These are phyloP conservation scores for Neodiprion lecontei DNA, from an alignment of 1,140 invertebrate genomes.

Conservation along the genomic window DNA sequence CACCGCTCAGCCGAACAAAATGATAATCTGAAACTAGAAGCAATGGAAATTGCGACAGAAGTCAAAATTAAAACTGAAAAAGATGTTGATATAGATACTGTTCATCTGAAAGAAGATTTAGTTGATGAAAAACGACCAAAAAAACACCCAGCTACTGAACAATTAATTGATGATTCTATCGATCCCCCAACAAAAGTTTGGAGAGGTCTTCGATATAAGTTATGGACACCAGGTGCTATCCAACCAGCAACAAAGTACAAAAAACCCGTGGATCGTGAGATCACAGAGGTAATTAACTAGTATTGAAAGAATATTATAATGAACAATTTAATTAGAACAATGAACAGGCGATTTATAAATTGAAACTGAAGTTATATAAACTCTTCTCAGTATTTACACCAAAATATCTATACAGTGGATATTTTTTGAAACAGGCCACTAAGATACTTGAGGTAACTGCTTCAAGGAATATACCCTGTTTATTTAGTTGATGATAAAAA, in stretches of 20 bases:
- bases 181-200: conserved; percentile 71
- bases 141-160: conserved; percentile 56
- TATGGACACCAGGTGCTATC: conserved; percentile 71
- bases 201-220: conserved; percentile 77
- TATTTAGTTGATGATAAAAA: no score
- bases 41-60: conserved; percentile 38
- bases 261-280: conserved; percentile 79
- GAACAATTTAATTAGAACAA: neutral
- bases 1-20: conserved; percentile 31
- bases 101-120: conserved; percentile 50
- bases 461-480: no score
- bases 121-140: conserved; percentile 60
- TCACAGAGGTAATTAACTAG: conserved; percentile 71
- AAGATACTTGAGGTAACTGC: no score
- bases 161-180: conserved; percentile 49
- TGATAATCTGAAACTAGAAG: conserved; percentile 42
- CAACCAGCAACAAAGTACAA: conserved; percentile 76
- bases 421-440: conserved; percentile 4
- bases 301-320: conserved; percentile 1
- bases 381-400: conserved; percentile 2
- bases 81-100: conserved; percentile 59
- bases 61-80: conserved; percentile 56
- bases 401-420: conserved; percentile 17
- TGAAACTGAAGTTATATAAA: conserved; percentile 9
- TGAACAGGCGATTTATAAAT: no score